Evolutionary conservation across 2,888 invertebrate species (phyloP), one percentile per base, ranked within the genome.

Genomic region (Alentia gelatinosa): DNA sequence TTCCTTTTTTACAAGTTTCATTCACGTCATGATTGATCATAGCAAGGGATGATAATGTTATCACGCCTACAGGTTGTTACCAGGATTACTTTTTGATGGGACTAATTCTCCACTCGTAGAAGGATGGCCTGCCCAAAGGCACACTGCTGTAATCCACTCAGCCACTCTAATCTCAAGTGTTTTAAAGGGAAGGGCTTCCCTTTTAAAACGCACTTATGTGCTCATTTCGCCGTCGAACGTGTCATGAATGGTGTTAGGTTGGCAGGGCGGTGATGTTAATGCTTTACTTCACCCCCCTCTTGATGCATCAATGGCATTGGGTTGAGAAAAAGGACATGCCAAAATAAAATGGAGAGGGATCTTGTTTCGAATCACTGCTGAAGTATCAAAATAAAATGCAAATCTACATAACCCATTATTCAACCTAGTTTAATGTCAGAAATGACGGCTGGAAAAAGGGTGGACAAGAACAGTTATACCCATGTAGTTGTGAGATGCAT

Each of bases 1-100:
- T 56, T 56, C n/a, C 19, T 56, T 68, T 68, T 68, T 68, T 26
- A 30, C 68, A 68, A 30, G 30, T 68, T 68, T 68, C 30, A 26
- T 47, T 26, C 12, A 68, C n/a, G 56, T 30, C 12, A 30, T 68
- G 68, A 68, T 68, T 26, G 68, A 68, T 68, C 30, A 30, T 30
- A 68, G 33, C 30, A 4, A 68, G 26, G 68, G 68, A 26, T 68
- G 68, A 68, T 68, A 68, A 68, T 68, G 12, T 30, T 26, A 68
- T 68, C 68, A 68, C 68, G 30, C 30, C 33, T 30, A 26, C 68
- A 68, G 68, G 30, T 68, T 68, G 68, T 68, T 68, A 30, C n/a
- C 26, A 30, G 26, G 68, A 68, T 68, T 68, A 68, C 68, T 68
- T 68, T 68, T 68, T 68, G 68, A 68, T 68, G 68, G 68, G 68